phyloP scores from a whole-genome alignment of 2,888 invertebrate genomes.

The Polydrusus cervinus region DNA sequence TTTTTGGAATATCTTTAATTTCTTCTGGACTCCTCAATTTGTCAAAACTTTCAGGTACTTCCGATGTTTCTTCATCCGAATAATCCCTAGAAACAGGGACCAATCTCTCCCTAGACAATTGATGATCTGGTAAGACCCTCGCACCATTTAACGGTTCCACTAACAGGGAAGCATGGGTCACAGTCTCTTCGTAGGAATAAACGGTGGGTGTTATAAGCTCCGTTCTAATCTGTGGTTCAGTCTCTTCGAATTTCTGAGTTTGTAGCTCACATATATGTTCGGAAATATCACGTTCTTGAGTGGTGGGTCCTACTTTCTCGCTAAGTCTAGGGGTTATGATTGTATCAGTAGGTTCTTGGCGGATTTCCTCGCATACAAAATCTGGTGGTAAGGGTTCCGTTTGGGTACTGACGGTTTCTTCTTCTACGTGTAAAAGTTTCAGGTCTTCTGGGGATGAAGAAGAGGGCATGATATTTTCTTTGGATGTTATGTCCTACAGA shows the following conservation, averaged over 20 bases:
- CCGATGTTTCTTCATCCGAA: conserved; percentile 65
- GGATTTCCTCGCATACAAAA: conserved; percentile 78
- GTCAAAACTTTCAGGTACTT: conserved; percentile 65
- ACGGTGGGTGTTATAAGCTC: conserved; percentile 62
- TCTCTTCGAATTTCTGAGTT: conserved; percentile 16
- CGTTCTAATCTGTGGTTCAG: conserved; percentile 32
- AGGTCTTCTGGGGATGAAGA: background rate
- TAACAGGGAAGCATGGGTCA: conserved; percentile 79
- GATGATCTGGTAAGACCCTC: conserved; percentile 62
- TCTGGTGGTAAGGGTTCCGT: conserved; percentile 88
- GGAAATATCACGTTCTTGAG: conserved; percentile 16
- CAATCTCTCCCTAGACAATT: conserved; percentile 62
- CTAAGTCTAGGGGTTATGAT: conserved; percentile 41
- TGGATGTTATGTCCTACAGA: conserved; percentile 64
- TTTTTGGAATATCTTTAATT: background rate
- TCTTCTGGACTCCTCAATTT: conserved; percentile 61
- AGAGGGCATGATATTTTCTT: conserved; percentile 60
- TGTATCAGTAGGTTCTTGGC: conserved; percentile 56
- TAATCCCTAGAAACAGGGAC: conserved; percentile 64
- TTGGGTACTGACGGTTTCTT: conserved; percentile 86
- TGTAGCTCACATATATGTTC: conserved; percentile 18
- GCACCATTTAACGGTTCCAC: conserved; percentile 77
- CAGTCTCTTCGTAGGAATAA: conserved; percentile 76
- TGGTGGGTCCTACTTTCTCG: background rate
- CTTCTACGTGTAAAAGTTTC: conserved; percentile 66